A percentile compares a stretch with the other conserved stretches of the same genome.
These are phyloP conservation scores for Amphipyra tragopoginis DNA, from an alignment of 2,888 invertebrate genomes.

Conservation along the genomic window DNA sequence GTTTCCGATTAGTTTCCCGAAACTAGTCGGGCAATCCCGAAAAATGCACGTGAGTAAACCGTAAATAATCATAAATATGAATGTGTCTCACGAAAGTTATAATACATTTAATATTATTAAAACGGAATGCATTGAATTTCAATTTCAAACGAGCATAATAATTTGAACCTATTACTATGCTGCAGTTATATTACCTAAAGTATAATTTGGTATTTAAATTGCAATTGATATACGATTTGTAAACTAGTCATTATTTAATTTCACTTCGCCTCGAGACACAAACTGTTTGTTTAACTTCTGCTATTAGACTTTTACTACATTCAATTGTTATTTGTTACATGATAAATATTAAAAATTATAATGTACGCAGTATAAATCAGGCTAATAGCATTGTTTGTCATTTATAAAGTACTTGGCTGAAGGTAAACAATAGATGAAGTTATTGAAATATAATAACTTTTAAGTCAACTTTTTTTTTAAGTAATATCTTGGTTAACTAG, in stretches of 20 bases:
- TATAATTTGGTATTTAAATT: slow-evolving; percentile 12
- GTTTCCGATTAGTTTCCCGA: too few relatives aligned
- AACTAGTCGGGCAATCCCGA: too few relatives aligned
- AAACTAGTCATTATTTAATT: slow-evolving; percentile 10
- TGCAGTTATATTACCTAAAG: background rate
- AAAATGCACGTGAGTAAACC: too few relatives aligned
- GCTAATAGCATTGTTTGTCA: too few relatives aligned
- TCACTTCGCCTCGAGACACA: slow-evolving; percentile 13
- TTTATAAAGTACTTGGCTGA: too few relatives aligned
- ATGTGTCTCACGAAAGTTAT: too few relatives aligned
- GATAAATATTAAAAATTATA: background rate
- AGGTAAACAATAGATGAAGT: too few relatives aligned
- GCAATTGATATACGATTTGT: slow-evolving; percentile 6
- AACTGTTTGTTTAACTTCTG: slow-evolving; percentile 3
- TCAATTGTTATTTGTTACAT: slow-evolving; percentile 7
- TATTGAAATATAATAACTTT: too few relatives aligned
- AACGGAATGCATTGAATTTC: slow-evolving; percentile 5
- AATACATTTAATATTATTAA: slow-evolving; percentile 22
- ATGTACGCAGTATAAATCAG: background rate
- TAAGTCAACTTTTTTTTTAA: too few relatives aligned
- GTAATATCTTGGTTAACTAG: too few relatives aligned
- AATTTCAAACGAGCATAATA: slow-evolving; percentile 1
- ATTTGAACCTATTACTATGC: slow-evolving; percentile 20
- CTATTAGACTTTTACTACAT: background rate
- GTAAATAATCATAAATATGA: too few relatives aligned